These are phyloP conservation scores for Malacosoma neustria DNA, from an alignment of 2,888 invertebrate genomes.

Conservation along the genomic window DNA sequence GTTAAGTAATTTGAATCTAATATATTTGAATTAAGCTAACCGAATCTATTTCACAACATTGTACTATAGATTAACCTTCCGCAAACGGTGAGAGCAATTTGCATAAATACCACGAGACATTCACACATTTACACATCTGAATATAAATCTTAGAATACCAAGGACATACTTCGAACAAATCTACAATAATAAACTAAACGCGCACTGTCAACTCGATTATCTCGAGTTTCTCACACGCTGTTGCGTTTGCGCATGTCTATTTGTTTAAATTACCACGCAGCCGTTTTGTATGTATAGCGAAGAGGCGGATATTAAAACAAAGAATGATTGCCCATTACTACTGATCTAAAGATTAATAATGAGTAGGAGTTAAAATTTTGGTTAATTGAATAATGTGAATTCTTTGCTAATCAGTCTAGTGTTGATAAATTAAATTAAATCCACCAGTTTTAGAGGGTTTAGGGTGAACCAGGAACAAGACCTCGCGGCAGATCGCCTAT, in stretches of 20 bases:
- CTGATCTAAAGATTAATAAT: no score
- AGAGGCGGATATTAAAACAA: no score
- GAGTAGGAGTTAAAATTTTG: no score
- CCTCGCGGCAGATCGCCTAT: no score
- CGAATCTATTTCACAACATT: not conserved
- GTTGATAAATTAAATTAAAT: no score
- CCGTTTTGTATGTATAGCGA: not conserved
- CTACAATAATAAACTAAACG: slow-evolving; percentile 39
- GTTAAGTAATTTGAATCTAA: no score
- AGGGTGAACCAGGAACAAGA: no score
- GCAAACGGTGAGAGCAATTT: not conserved
- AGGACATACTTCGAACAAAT: slow-evolving; percentile 4
- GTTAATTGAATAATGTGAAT: no score
- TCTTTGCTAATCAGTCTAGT: no score
- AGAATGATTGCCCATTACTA: no score
- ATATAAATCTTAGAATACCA: not conserved
- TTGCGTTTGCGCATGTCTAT: slow-evolving; percentile 40
- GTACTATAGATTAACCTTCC: not conserved
- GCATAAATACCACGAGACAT: slow-evolving; percentile 1
- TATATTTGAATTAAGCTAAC: no score
- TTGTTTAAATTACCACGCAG: slow-evolving; percentile 70
- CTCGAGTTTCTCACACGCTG: slow-evolving; percentile 66
- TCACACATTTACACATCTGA: not conserved
- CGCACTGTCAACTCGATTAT: slow-evolving; percentile 46
- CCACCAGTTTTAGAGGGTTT: no score